Evolutionary conservation across 2,113 vertebrate species (phyloP).

Genomic region (Nycticryphes semicollaris): DNA sequence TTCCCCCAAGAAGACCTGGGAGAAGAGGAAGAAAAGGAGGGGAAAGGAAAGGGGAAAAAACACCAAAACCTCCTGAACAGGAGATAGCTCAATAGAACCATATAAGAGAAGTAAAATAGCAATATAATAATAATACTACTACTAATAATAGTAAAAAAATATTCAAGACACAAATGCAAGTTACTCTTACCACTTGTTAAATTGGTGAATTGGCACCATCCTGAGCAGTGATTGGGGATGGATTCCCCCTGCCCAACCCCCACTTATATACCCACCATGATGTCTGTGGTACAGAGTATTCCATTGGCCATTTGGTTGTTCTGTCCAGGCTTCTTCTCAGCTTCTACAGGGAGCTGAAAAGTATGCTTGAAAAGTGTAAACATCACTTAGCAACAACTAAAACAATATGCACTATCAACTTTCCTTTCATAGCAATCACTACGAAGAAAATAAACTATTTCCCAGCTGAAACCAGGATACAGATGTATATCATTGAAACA

Average conservation of each 20-base stretch:
- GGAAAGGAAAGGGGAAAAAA: background rate
- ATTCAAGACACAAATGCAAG: background rate
- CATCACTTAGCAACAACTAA: background rate
- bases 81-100: background rate
- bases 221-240: background rate
- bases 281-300: background rate
- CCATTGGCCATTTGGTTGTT: background rate
- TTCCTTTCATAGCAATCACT: background rate
- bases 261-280: background rate
- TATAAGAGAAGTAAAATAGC: background rate
- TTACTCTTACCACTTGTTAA: background rate
- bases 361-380: background rate
- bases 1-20: background rate
- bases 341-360: background rate
- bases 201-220: background rate
- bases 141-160: background rate
- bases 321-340: background rate
- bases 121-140: background rate
- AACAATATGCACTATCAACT: background rate
- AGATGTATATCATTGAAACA: background rate
- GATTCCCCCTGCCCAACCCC: background rate
- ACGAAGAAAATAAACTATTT: background rate
- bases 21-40: background rate
- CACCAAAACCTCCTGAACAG: background rate
- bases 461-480: background rate